These are phyloP conservation scores for Cinara cedri DNA, from an alignment of 2,888 invertebrate genomes.

Conservation along the genomic window DNA sequence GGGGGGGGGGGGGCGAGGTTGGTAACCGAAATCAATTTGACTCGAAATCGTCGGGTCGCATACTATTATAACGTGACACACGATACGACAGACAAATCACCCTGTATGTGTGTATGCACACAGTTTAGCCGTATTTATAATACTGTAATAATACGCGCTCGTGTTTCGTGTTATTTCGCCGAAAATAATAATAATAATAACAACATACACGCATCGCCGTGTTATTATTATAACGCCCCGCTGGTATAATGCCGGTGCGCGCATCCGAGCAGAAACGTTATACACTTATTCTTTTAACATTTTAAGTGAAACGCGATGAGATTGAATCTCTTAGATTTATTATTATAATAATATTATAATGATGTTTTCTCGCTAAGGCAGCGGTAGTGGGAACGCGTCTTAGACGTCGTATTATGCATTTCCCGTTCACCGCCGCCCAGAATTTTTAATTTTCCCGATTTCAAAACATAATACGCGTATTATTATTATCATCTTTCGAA, in stretches of 20 bases:
- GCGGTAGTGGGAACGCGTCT: background rate
- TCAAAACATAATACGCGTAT: background rate
- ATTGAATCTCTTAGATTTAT: slow-evolving; percentile 21
- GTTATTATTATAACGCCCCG: slow-evolving; percentile 4
- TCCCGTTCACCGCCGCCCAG: no score
- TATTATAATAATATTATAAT: background rate
- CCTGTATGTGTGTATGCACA: no score
- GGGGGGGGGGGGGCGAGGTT: no score
- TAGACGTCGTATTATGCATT: no score
- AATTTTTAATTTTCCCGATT: background rate
- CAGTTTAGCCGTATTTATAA: background rate
- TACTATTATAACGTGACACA: no score
- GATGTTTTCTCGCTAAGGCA: no score
- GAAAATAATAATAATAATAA: slow-evolving; percentile 16
- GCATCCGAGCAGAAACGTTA: slow-evolving; percentile 11
- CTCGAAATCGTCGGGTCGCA: no score
- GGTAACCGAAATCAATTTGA: no score
- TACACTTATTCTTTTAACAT: background rate
- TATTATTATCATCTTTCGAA: background rate
- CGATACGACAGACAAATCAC: no score
- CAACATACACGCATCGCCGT: no score
- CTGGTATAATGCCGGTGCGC: background rate
- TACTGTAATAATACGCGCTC: background rate
- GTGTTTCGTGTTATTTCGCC: background rate
- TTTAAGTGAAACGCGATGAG: slow-evolving; percentile 28